Conservation (phyloP, 2,113 vertebrate species). For the Triplophysa dalaica region DNA sequence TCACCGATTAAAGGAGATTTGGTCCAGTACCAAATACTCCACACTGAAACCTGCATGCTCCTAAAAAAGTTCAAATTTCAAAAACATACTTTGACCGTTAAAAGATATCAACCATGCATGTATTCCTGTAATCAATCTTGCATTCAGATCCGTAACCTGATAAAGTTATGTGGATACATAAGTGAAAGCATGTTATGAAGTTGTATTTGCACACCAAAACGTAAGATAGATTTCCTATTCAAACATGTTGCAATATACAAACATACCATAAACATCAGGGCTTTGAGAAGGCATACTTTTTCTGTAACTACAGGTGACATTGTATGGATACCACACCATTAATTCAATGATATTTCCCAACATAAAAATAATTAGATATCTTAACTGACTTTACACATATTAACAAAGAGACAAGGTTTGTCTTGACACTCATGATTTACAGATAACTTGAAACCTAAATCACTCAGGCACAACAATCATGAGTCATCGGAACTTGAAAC, state of each 20-base stretch:
- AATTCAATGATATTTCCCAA: too few species aligned
- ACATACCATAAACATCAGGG: not conserved
- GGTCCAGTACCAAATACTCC: not conserved
- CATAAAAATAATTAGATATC: not conserved
- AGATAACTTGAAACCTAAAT: slow-evolving; percentile 9
- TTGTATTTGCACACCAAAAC: not conserved
- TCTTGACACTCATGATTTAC: not conserved
- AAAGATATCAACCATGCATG: not conserved
- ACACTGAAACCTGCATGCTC: not conserved
- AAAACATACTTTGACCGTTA: slow-evolving; percentile 13
- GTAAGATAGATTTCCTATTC: not conserved
- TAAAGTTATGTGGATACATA: not conserved
- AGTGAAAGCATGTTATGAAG: not conserved
- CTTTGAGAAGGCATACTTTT: not conserved
- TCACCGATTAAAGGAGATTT: not conserved
- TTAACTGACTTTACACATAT: not conserved
- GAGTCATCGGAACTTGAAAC: slow-evolving; percentile 1
- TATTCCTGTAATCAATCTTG: slow-evolving; percentile 2
- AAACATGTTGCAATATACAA: not conserved
- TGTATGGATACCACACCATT: too few species aligned
- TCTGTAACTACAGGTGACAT: too few species aligned
- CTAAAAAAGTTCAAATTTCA: not conserved
- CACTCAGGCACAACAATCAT: not conserved
- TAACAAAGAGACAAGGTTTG: not conserved
- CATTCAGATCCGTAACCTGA: slow-evolving; percentile 10